Evolutionary conservation across 2,888 invertebrate species (phyloP).

Genomic region (Eudemis profundana): DNA sequence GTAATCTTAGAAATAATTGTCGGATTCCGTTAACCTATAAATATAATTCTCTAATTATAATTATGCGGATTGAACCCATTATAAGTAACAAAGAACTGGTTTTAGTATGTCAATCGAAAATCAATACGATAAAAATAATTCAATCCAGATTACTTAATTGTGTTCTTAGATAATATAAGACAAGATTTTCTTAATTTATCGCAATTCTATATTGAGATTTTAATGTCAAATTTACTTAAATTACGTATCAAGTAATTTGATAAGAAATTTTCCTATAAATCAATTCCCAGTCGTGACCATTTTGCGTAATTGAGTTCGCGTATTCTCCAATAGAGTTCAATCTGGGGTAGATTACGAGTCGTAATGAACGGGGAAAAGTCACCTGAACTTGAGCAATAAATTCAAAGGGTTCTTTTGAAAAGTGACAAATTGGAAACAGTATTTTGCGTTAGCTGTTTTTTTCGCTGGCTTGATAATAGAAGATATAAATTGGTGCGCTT

Average conservation of each 20-base stretch:
- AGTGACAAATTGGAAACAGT: slow-evolving; percentile 29
- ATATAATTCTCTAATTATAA: too few relatives aligned
- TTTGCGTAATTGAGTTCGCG: slow-evolving; percentile 29
- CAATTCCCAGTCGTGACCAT: slow-evolving; percentile 9
- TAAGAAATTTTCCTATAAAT: neutral
- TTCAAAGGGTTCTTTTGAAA: slow-evolving; percentile 24
- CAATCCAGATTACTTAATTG: too few relatives aligned
- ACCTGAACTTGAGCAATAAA: slow-evolving; percentile 29
- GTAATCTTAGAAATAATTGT: too few relatives aligned
- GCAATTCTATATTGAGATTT: neutral
- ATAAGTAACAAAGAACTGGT: too few relatives aligned
- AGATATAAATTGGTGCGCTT: neutral
- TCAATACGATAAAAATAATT: too few relatives aligned
- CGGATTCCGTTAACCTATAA: too few relatives aligned
- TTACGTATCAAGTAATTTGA: neutral
- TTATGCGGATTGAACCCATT: too few relatives aligned
- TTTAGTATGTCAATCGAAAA: too few relatives aligned
- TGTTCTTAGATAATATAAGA: too few relatives aligned
- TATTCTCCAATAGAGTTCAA: slow-evolving; percentile 20
- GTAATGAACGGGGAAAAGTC: slow-evolving; percentile 33
- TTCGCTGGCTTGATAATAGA: neutral
- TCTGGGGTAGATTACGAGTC: slow-evolving; percentile 16
- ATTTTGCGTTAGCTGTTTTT: slow-evolving; percentile 11
- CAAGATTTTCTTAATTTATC: neutral
- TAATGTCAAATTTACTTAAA: neutral